Conservation (phyloP, 2,113 vertebrate genomes). For the Macquaria australasica region DNA sequence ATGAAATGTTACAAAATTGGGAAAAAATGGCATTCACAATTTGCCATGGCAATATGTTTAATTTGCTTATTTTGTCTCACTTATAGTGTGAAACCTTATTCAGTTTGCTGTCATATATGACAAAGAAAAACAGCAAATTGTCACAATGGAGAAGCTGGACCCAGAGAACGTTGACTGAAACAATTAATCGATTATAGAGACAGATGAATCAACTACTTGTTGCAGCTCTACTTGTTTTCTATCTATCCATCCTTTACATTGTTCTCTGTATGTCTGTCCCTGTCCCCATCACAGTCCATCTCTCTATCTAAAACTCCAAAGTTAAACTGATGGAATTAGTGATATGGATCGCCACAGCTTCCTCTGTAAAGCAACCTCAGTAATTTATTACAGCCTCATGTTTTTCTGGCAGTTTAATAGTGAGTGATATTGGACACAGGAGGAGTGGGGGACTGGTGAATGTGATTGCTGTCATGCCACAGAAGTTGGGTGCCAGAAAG, state of each 20-base stretch:
- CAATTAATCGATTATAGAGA: not conserved
- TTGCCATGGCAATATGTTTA: no score
- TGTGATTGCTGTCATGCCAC: conserved; percentile 74
- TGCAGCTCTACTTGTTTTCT: not conserved
- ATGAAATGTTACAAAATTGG: not conserved
- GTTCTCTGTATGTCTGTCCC: not conserved
- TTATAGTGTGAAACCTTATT: not conserved
- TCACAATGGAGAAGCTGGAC: not conserved
- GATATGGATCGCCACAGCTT: conserved; percentile 40
- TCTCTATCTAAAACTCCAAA: conserved; percentile 3
- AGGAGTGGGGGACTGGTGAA: conserved; percentile 48
- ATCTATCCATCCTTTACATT: not conserved
- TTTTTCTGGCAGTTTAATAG: conserved; percentile 79
- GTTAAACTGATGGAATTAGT: conserved; percentile 57
- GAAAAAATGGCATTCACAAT: no score
- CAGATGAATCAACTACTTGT: not conserved
- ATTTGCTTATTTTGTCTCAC: not conserved
- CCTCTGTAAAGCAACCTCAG: conserved; percentile 27
- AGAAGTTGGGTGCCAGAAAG: conserved; percentile 60
- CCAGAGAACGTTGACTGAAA: no score
- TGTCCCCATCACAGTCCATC: conserved; percentile 10
- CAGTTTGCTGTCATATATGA: not conserved
- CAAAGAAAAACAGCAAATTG: not conserved
- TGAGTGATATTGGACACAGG: conserved; percentile 76
- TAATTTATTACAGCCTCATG: conserved; percentile 74